phyloP scores from a whole-genome alignment of 1,140 invertebrate genomes.

The Camponotus floridanus region DNA sequence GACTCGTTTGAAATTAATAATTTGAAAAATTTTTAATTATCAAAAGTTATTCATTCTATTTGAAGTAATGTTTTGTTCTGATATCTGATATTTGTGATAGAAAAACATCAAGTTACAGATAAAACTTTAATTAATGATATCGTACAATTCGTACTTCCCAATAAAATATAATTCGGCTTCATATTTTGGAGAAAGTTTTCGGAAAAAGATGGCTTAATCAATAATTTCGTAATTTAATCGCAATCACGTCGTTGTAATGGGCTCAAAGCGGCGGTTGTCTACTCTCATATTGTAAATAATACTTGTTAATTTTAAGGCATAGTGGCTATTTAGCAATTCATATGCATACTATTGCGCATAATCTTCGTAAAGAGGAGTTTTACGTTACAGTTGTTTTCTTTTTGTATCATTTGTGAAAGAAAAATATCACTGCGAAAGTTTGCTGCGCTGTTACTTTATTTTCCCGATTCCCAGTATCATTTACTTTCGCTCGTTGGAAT shows the following conservation, averaged over 20 bases:
- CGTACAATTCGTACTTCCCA: not conserved
- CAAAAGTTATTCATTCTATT: not conserved
- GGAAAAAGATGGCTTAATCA: not conserved
- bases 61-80: too few species aligned
- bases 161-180: not conserved
- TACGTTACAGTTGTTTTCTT: slow-evolving; percentile 75
- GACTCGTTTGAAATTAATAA: not conserved
- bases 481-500: slow-evolving; percentile 39
- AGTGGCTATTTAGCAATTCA: slow-evolving; percentile 72
- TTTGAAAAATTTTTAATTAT: not conserved
- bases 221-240: slow-evolving; percentile 14
- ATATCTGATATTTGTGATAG: too few species aligned
- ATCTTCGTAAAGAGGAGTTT: slow-evolving; percentile 60
- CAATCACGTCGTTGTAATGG: slow-evolving; percentile 24
- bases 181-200: not conserved
- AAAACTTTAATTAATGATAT: not conserved
- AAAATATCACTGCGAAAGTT: slow-evolving; percentile 79
- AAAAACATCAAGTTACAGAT: too few species aligned
- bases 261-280: slow-evolving; percentile 63
- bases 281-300: slow-evolving; percentile 80
- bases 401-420: slow-evolving; percentile 83
- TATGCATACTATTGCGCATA: slow-evolving; percentile 59
- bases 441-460: slow-evolving; percentile 40
- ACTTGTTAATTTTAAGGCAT: slow-evolving; percentile 77
- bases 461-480: slow-evolving; percentile 7